phyloP scores from a whole-genome alignment of 2,113 vertebrate genomes.

The Uria lomvia region DNA sequence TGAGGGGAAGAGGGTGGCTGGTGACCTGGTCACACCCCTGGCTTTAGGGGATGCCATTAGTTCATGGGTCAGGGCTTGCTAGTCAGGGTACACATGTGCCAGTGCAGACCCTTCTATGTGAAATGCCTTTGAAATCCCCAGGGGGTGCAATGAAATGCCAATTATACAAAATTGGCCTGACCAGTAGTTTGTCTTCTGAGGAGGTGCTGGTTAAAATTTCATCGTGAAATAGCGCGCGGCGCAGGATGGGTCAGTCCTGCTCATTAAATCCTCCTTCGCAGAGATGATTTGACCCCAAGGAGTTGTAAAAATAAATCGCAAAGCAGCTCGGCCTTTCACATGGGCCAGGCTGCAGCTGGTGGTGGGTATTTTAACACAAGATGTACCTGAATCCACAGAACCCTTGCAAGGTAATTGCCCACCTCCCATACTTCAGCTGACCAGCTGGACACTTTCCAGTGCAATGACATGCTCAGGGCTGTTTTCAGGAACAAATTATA shows the following conservation, averaged over 20 bases:
- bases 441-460: neutral
- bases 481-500: conserved; percentile 15
- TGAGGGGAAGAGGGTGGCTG: neutral
- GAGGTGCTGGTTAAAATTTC: neutral
- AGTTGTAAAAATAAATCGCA: neutral
- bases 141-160: neutral
- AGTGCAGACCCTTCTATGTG: neutral
- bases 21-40: neutral
- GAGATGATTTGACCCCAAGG: neutral
- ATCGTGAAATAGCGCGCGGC: neutral
- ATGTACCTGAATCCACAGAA: neutral
- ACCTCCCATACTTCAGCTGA: neutral
- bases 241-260: neutral
- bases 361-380: neutral
- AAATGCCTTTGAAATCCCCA: neutral
- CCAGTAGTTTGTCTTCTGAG: neutral
- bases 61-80: neutral
- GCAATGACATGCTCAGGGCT: neutral
- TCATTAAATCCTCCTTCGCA: neutral
- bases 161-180: neutral
- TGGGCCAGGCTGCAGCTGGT: neutral
- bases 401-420: neutral
- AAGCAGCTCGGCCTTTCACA: neutral
- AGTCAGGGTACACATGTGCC: neutral
- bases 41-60: neutral